Evolutionary conservation across 2,113 vertebrate genomes (phyloP).

Genomic region (Sceloporus undulatus): DNA sequence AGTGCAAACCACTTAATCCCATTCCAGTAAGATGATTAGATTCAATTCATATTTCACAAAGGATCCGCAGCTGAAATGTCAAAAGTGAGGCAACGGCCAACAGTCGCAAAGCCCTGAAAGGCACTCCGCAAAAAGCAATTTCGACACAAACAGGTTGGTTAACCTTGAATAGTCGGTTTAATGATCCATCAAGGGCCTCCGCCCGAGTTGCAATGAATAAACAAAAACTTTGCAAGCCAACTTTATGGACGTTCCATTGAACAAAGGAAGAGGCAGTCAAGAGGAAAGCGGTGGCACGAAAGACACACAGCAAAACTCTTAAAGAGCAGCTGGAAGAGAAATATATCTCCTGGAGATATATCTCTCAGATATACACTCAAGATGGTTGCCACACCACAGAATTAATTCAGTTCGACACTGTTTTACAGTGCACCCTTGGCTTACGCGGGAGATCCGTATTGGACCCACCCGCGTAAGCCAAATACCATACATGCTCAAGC

Average conservation of each 20-base stretch:
- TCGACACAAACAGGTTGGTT: conserved; percentile 71
- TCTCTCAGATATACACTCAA: too few relatives aligned
- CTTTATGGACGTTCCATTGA: conserved; percentile 59
- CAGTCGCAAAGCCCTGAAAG: conserved; percentile 67
- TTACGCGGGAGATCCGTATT: too few relatives aligned
- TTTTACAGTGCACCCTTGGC: too few relatives aligned
- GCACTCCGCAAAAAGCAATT: conserved; percentile 72
- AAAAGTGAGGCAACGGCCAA: conserved; percentile 66
- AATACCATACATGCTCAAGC: too few relatives aligned
- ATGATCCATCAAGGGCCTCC: conserved; percentile 66
- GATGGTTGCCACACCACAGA: too few relatives aligned
- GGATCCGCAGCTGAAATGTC: conserved; percentile 75
- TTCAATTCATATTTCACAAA: conserved; percentile 68
- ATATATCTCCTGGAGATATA: neutral
- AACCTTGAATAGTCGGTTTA: conserved; percentile 74
- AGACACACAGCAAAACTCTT: neutral
- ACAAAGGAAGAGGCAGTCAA: conserved; percentile 61
- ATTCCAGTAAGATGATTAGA: conserved; percentile 62
- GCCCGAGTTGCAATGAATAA: conserved; percentile 62
- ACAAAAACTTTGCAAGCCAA: conserved; percentile 75
- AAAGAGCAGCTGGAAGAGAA: conserved; percentile 16
- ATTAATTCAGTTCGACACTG: too few relatives aligned
- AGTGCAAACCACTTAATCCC: conserved; percentile 67
- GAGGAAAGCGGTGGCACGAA: neutral
- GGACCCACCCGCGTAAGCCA: too few relatives aligned